Evolutionary conservation across 2,888 invertebrate species (phyloP).

Genomic region (Alsophila aescularia): DNA sequence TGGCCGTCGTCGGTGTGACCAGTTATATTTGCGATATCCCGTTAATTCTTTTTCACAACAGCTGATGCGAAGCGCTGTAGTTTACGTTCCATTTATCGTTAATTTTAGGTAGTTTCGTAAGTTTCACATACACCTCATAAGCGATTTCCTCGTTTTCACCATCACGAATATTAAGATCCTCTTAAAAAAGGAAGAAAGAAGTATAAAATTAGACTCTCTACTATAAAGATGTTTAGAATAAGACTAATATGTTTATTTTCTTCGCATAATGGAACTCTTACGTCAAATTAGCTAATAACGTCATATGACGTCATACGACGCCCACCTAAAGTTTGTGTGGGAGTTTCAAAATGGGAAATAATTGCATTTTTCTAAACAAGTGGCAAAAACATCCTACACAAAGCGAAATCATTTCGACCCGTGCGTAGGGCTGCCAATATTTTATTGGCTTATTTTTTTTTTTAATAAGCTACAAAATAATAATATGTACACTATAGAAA

Average conservation of each 20-base stretch:
- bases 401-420: too few species aligned
- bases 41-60: slow-evolving; percentile 82
- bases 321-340: slow-evolving; percentile 50
- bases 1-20: slow-evolving; percentile 83
- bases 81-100: slow-evolving; percentile 53
- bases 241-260: neutral
- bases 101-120: neutral
- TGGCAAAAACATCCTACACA: neutral
- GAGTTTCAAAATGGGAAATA: slow-evolving; percentile 49
- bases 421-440: too few species aligned
- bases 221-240: neutral
- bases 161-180: too few species aligned
- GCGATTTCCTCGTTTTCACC: too few species aligned
- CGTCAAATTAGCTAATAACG: slow-evolving; percentile 40
- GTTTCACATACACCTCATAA: neutral
- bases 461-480: too few species aligned
- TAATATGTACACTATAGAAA: too few species aligned
- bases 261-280: slow-evolving; percentile 38
- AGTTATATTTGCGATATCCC: slow-evolving; percentile 78
- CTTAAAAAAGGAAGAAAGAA: too few species aligned
- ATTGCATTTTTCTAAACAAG: slow-evolving; percentile 5
- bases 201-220: too few species aligned
- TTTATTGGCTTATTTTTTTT: too few species aligned
- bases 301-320: slow-evolving; percentile 63
- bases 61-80: slow-evolving; percentile 71